Evolutionary conservation across 2,113 vertebrate species (phyloP).

Genomic region (Chionis minor): DNA sequence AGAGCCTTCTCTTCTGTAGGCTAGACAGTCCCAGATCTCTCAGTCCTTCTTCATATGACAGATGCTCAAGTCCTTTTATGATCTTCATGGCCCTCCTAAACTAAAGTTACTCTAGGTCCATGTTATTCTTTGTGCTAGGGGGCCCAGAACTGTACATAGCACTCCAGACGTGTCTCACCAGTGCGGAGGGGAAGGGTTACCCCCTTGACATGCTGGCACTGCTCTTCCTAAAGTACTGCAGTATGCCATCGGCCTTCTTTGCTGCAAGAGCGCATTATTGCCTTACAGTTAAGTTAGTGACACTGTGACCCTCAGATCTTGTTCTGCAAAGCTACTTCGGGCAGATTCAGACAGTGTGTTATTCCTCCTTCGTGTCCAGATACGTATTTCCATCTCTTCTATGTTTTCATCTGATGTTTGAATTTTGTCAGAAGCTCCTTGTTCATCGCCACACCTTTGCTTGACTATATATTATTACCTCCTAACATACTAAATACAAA

Average conservation of each 20-base stretch:
- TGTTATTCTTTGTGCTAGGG: background rate
- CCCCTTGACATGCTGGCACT: background rate
- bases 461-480: background rate
- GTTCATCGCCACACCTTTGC: background rate
- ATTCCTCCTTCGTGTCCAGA: background rate
- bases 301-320: background rate
- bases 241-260: background rate
- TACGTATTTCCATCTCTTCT: background rate
- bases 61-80: background rate
- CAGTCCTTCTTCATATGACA: background rate
- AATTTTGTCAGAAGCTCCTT: background rate
- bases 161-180: background rate
- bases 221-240: background rate
- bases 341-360: background rate
- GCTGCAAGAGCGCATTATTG: background rate
- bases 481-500: background rate
- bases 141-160: background rate
- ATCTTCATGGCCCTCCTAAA: background rate
- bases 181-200: background rate
- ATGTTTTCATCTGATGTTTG: background rate
- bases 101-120: background rate
- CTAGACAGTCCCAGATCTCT: background rate
- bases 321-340: background rate
- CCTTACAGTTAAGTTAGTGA: background rate
- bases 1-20: background rate